phyloP scores from a whole-genome alignment of 1,140 invertebrate genomes.

The Drosophila parabipectinata region DNA sequence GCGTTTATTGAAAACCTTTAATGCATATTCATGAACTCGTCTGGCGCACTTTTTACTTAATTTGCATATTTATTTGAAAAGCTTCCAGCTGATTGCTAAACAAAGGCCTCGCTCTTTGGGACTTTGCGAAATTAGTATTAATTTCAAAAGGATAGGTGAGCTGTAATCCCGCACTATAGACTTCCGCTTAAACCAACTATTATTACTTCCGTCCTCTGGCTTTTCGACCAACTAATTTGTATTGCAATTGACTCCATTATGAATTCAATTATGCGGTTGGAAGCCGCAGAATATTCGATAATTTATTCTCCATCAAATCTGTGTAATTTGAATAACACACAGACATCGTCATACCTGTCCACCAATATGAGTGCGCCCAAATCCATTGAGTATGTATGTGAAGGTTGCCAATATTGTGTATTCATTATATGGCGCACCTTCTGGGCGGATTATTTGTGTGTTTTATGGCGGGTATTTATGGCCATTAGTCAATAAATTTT shows the following conservation, averaged over 20 bases:
- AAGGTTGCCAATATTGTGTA: constrained; percentile 15
- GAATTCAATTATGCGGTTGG: constrained; percentile 59
- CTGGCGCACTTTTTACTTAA: constrained; percentile 29
- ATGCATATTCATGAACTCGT: constrained; percentile 52
- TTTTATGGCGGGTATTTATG: constrained; percentile 35
- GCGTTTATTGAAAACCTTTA: constrained; percentile 46
- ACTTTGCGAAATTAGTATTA: constrained; percentile 38
- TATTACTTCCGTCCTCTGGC: constrained; percentile 35
- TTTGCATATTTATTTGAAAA: constrained; percentile 51
- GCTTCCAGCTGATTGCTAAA: neutral
- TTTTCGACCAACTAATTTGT: constrained; percentile 38
- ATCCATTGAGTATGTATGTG: constrained; percentile 32
- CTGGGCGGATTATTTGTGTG: constrained; percentile 4
- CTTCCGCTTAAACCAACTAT: constrained; percentile 31
- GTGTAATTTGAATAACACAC: constrained; percentile 49
- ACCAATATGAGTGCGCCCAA: neutral
- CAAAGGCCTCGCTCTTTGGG: neutral
- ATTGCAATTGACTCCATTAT: constrained; percentile 58
- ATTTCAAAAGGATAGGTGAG: constrained; percentile 19
- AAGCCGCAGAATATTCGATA: constrained; percentile 51
- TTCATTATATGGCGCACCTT: constrained; percentile 37
- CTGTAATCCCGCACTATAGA: constrained; percentile 6
- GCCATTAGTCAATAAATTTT: constrained; percentile 56
- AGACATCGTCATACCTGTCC: neutral
- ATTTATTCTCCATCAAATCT: constrained; percentile 52